A percentile compares a stretch with the other conserved stretches of the same genome.
Conservation (phyloP, 2,797 vertebrate genomes). For the Enteromius thamalakanensis region DNA sequence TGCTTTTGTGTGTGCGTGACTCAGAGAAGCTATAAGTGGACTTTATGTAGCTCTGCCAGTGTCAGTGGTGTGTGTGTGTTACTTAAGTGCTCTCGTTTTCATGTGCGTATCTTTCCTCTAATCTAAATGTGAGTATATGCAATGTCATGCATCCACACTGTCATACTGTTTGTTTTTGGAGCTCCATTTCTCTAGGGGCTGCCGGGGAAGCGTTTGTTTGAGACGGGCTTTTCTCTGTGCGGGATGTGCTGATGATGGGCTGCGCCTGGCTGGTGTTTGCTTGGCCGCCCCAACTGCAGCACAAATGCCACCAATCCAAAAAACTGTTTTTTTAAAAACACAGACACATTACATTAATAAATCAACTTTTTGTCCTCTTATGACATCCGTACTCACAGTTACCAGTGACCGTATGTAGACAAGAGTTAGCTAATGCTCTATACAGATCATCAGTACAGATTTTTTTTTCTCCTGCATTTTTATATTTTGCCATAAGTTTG, state of each 20-base stretch:
- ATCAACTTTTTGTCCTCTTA: neutral
- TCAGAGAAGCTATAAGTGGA: neutral
- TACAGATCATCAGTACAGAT: neutral
- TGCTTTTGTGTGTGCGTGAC: neutral
- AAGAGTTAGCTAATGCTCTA: neutral
- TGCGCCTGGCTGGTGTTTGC: constrained; percentile 96
- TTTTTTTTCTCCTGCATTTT: neutral
- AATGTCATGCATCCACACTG: constrained; percentile 69
- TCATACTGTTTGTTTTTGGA: constrained; percentile 75
- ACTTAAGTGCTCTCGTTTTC: constrained; percentile 54
- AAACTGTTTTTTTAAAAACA: neutral
- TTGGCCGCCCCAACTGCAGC: constrained; percentile 92
- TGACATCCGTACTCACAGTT: neutral
- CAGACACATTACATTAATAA: constrained; percentile 20
- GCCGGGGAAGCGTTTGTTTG: constrained; percentile 49
- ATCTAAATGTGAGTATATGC: constrained; percentile 48
- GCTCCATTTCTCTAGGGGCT: constrained; percentile 71
- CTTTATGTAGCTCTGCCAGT: neutral
- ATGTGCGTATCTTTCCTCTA: constrained; percentile 65
- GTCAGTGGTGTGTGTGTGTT: constrained; percentile 58
- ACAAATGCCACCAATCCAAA: constrained; percentile 70
- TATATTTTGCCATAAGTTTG: neutral
- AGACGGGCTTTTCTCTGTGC: constrained; percentile 69
- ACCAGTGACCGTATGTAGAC: neutral
- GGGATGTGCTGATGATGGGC: constrained; percentile 88